Evolutionary conservation across 2,888 invertebrate species (phyloP).

Genomic region (Sisyra nigra): DNA sequence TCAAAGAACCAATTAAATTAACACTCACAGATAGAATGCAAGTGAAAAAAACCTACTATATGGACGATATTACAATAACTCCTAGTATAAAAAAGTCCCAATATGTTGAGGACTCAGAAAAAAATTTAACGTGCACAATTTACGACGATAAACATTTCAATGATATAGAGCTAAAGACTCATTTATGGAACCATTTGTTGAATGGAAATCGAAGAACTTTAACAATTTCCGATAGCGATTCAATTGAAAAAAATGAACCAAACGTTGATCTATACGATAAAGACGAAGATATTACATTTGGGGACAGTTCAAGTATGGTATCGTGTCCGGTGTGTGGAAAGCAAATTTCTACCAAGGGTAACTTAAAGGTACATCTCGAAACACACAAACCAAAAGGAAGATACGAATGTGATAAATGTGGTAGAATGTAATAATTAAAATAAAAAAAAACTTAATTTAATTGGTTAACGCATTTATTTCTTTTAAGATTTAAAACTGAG

Average conservation of each 20-base stretch:
- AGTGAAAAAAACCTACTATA: neutral
- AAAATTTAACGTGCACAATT: conserved; percentile 26
- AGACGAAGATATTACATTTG: conserved; percentile 13
- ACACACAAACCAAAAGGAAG: conserved; percentile 42
- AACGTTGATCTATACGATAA: neutral
- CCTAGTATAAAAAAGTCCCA: neutral
- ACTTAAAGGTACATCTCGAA: conserved; percentile 46
- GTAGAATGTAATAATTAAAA: conserved; percentile 45
- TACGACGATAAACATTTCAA: conserved; percentile 38
- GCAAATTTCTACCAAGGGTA: conserved; percentile 41
- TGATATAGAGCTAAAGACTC: conserved; percentile 42
- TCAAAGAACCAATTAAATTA: no score
- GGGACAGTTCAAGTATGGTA: conserved; percentile 19
- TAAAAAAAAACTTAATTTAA: neutral
- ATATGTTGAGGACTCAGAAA: no score
- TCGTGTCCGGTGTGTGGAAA: conserved; percentile 44
- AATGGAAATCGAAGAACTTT: conserved; percentile 19
- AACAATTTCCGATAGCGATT: conserved; percentile 12
- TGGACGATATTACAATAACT: neutral
- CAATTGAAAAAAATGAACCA: conserved; percentile 9
- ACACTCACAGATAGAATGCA: no score
- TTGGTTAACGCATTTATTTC: neutral
- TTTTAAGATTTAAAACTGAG: conserved; percentile 45
- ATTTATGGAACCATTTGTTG: conserved; percentile 39
- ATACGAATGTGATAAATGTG: conserved; percentile 47